Evolutionary conservation across 1,140 invertebrate species (phyloP), one percentile per base, ranked within the genome.

Genomic region (Drosophila sucinea): DNA sequence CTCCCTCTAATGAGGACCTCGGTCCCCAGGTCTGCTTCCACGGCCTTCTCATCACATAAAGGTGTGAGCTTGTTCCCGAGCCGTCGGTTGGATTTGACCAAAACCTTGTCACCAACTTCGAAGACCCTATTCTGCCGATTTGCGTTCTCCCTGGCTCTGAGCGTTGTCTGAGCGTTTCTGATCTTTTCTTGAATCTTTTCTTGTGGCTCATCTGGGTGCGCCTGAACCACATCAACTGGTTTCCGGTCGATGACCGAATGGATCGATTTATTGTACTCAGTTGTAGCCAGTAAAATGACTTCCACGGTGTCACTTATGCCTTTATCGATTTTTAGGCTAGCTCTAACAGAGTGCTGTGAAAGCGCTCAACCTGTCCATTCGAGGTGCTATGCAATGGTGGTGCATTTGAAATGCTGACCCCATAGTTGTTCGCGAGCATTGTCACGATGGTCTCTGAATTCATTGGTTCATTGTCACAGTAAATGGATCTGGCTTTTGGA

Each of bases 401-500:
- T 11, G 38, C 60, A 44, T 47, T 62, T 27, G 60, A 17, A 44
- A 62, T 40, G 5, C 38, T 29, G 25, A 62, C 60, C 6, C 38
- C 60, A 8, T 44, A 62, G 29, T 47, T 25, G 40, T 44, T 44
- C 7, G 23, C n/a, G 54, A 44, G 40, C 64, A 66, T 57, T 0
- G 55, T 35, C 2, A 40, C 11, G 17, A 63, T 63, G 8, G 61
- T 54, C 2, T 63, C 25, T 29, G 61, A 63, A 30, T 63, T 63
- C 44, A 60, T 35, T 51, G 65, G 55, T 54, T 60, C 40, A 35
- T 67, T 60, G 40, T 17, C 65, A 33, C 55, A 61, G 27, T 61
- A 61, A 8, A 61, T 68, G 2, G 33, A 2, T 11, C 27, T 69
- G 23, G 58, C 60, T 29, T 44, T 58, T 4, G 55, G 68, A 41